phyloP scores from a whole-genome alignment of 2,888 invertebrate genomes.

The Plutella xylostella region DNA sequence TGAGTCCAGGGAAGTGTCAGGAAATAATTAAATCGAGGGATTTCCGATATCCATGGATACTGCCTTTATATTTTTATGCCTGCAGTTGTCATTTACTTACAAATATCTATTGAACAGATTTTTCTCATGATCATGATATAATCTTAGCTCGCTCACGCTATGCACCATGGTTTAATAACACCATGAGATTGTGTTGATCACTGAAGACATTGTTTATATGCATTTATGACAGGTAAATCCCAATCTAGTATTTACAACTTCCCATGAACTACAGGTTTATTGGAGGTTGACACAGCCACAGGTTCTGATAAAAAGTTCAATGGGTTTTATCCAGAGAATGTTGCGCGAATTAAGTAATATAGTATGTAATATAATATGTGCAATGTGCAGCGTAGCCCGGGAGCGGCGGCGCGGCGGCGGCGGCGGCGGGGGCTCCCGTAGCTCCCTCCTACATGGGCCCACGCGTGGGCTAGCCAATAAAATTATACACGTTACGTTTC shows the following conservation, averaged over 20 bases:
- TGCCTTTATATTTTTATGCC: too few species aligned
- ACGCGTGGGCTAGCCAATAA: conserved; percentile 28
- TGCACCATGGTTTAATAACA: not conserved
- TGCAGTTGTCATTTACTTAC: too few species aligned
- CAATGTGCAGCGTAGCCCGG: too few species aligned
- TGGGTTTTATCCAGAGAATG: too few species aligned
- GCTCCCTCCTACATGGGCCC: conserved; percentile 13
- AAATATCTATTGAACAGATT: conserved; percentile 36
- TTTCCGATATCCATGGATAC: conserved; percentile 57
- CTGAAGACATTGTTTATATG: not conserved
- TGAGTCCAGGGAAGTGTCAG: conserved; percentile 40
- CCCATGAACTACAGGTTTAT: too few species aligned
- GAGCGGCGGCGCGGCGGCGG: conserved; percentile 18
- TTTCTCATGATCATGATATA: conserved; percentile 52
- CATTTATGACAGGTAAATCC: conserved; percentile 4
- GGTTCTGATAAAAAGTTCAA: too few species aligned
- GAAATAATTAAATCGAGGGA: conserved; percentile 50
- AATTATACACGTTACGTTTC: conserved; percentile 30
- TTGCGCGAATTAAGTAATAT: too few species aligned
- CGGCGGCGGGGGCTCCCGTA: too few species aligned
- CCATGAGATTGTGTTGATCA: not conserved
- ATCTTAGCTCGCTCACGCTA: conserved; percentile 11
- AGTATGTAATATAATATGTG: too few species aligned
- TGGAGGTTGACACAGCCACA: too few species aligned
- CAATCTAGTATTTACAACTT: not conserved